Base-by-base conservation (phyloP, 2,113 vertebrate species). In the Lepus timidus region DNA sequence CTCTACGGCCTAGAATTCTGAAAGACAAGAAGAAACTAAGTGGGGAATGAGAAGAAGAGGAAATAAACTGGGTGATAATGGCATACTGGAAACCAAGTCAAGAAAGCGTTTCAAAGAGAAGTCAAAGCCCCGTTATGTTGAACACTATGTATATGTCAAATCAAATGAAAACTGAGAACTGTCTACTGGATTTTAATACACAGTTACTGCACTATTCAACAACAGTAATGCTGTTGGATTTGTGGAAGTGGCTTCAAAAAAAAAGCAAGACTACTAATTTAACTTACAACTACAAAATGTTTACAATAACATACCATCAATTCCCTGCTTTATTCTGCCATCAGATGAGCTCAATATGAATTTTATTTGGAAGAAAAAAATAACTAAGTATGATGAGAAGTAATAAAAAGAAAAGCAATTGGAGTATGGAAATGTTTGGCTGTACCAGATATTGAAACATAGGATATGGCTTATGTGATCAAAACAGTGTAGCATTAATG, bases 381-480 rank as follows among this genome's bases (percentile, higher is more conserved):
- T 1, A 86, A 55, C 4, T 25, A 49, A 73, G 6, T 10, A 64
- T 39, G 23, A 16, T 10, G 6, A 9, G 86, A 73, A 91, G 76
- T 82, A 31, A 1, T 58, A 36, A 68, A 87, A 78, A 74, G 55
- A 75, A 68, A 91, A 92, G 10, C 10, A 70, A 10, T 0, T 31
- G 13, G 14, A 13, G 11, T 20, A 49, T 51, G 20, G 8, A 87
- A 62, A 14, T 68, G 25, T 20, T 44, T 88, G 6, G 7, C 79
- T 65, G 9, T 90, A 9, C 6, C 33, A 93, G 23, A 61, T 94
- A 79, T 49, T 84, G 55, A 94, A 95, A 86, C 7, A 86, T 55
- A 76, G 68, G 65, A 31, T 62, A 73, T 16, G 14, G 29, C 2
- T 91, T 75, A 88, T 36, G 11, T 44, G 36, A 82, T 86, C 86